Base-by-base conservation (phyloP, 1,140 invertebrate genomes). In the Drosophila arawakana region DNA sequence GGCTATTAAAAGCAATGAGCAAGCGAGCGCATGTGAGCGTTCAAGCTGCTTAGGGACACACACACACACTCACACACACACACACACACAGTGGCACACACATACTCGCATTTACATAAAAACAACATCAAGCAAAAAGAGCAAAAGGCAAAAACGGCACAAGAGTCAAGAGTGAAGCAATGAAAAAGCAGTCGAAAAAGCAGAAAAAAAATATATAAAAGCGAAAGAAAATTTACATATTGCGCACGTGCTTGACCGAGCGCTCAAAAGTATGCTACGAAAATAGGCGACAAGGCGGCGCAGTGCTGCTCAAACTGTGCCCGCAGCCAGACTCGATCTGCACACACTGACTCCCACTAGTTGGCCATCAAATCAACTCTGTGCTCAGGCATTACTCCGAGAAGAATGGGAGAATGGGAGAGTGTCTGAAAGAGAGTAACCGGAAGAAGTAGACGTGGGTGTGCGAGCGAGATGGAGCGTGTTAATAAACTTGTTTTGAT, bases 1-100 rank as follows among this genome's bases (percentile, higher is more conserved):
- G 83, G 80, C 84, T 88, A 88, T 88, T 88, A 88, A 88, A 86
- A 88, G 83, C 83, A 88, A 89, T 88, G 83, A 88, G 83, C 83
- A 83, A 79, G 73, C 73, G 74, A 88, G 84, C 83, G 86, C 80
- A 89, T 88, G 83, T 80, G 76, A 79, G 73, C 67, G 60, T 54
- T 83, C 67, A 74, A 77, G 78, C 73, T 83, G 76, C 80, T 82
- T 82, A 88, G 82, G 80, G 69, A 44, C 73, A 50, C 18, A 65
- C 70, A 15, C 49, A 57, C 37, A 54, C 30, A 44, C 37, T 55
- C 67, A 59, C 63, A 43, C 68, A 67, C 76, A 62, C 72, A 30
- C 41, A 55, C 50, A 76, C 63, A 69, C 43, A 41, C 18, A 41
- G 49, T 62, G 59, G 58, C 67, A 60, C 65, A 54, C 61, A 78